Evolutionary conservation across 2,113 vertebrate species (phyloP), one percentile per base, ranked within the genome.

Genomic region (Phylloscopus whistleri): DNA sequence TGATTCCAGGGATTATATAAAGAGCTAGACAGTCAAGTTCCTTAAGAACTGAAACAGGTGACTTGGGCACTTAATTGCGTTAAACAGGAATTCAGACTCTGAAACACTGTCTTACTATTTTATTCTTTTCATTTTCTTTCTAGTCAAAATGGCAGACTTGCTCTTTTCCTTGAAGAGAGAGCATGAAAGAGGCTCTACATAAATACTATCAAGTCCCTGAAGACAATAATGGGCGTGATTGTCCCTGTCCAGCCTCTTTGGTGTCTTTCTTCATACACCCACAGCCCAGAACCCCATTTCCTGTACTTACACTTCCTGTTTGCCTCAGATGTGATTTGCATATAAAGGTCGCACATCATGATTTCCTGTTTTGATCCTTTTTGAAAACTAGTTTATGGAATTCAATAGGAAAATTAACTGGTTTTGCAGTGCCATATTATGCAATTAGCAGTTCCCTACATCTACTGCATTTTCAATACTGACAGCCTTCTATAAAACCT

Each of bases 361-460:
- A 66, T 84, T 93, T 91, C 73, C 19, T 77, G 7, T 55, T 89
- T 64, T 67, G 13, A 72, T 72, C 13, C 7, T n/a, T 85, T 41
- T 62, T 66, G 21, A 78, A 75, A 88, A 41, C 24, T 78, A 21
- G 16, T 91, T 88, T 78, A 52, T 48, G n/a, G 7, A 39, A 81
- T 82, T 94, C 44, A 82, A 92, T 68, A 68, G n/a, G 52, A 94
- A 92, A 96, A 91, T 78, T 90, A 94, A 33, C 60, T 84, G 70
- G 21, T 24, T 89, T 93, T 87, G 56, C 49, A 90, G 31, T 23
- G 84, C 33, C n/a, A 15, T 59, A 76, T 94, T 91, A 92, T 64
- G 28, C 84, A 90, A 90, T 90, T 94, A 92, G 27, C 30, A 72
- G 33, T 75, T 93, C 30, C 18, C 11, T 82, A 68, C 26, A 39